Conservation (phyloP, 2,888 invertebrate species). For the Rambutsinella grinnellia region DNA sequence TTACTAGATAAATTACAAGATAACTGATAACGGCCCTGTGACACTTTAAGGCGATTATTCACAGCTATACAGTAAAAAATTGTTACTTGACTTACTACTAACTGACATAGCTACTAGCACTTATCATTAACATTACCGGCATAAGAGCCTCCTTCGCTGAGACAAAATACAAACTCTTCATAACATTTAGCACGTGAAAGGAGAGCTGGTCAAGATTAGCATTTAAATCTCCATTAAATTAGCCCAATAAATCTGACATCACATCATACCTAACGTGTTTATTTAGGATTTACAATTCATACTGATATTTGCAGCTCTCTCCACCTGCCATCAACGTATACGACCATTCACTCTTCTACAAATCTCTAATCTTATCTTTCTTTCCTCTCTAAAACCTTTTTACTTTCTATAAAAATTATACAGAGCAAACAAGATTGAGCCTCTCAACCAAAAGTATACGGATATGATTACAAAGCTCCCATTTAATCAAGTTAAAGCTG, state of each 20-base stretch:
- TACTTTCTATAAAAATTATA: too few relatives aligned
- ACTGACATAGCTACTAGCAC: constrained; percentile 29
- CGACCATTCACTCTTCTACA: constrained; percentile 27
- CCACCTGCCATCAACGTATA: constrained; percentile 26
- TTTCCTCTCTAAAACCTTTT: neutral
- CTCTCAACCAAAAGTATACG: neutral
- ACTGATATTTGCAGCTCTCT: too few relatives aligned
- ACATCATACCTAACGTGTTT: constrained; percentile 23
- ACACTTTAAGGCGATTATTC: constrained; percentile 38
- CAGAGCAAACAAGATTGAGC: too few relatives aligned
- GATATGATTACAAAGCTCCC: neutral
- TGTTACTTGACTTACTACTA: constrained; percentile 37
- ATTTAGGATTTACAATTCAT: neutral
- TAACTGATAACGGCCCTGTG: constrained; percentile 31
- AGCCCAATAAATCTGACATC: neutral
- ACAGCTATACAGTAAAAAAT: constrained; percentile 36
- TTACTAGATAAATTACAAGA: too few relatives aligned
- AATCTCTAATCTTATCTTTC: neutral
- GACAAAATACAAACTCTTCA: constrained; percentile 6
- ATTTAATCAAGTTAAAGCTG: neutral
- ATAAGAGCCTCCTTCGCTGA: neutral
- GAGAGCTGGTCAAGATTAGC: constrained; percentile 1
- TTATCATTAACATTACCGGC: constrained; percentile 35
- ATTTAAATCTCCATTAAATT: constrained; percentile 21
- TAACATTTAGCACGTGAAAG: constrained; percentile 17